Percentiles rank a stretch among this genome's conserved stretches.
Conservation (phyloP, 2,113 vertebrate species). For the Protobothrops mucrosquamatus region DNA sequence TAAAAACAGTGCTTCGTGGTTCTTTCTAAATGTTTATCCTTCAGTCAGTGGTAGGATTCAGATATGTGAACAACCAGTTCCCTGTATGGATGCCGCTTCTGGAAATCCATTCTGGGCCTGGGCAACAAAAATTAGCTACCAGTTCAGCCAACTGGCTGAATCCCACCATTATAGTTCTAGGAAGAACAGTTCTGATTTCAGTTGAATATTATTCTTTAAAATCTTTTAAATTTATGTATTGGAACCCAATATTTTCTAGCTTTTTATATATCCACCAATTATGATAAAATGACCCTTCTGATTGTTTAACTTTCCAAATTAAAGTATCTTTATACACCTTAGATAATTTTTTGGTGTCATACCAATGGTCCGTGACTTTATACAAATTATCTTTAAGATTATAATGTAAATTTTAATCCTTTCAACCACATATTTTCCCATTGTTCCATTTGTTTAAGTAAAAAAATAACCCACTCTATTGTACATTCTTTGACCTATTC, state of each 20-base stretch:
- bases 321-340: background rate
- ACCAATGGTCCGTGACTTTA: background rate
- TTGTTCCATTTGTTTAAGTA: background rate
- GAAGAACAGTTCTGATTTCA: background rate
- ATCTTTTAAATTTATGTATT: background rate
- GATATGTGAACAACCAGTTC: no score
- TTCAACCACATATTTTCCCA: background rate
- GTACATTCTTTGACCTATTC: background rate
- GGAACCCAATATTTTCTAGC: background rate
- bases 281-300: background rate
- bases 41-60: background rate
- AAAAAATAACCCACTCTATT: background rate
- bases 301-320: background rate
- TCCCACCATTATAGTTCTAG: background rate
- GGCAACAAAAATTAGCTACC: no score
- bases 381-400: background rate
- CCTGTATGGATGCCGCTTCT: no score
- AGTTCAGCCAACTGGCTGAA: no score
- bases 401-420: background rate
- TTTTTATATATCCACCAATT: background rate
- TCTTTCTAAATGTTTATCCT: background rate
- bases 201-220: background rate
- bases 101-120: no score
- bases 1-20: background rate
- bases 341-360: background rate